Conservation (phyloP, 2,113 vertebrate genomes). For the Rostratula benghalensis region DNA sequence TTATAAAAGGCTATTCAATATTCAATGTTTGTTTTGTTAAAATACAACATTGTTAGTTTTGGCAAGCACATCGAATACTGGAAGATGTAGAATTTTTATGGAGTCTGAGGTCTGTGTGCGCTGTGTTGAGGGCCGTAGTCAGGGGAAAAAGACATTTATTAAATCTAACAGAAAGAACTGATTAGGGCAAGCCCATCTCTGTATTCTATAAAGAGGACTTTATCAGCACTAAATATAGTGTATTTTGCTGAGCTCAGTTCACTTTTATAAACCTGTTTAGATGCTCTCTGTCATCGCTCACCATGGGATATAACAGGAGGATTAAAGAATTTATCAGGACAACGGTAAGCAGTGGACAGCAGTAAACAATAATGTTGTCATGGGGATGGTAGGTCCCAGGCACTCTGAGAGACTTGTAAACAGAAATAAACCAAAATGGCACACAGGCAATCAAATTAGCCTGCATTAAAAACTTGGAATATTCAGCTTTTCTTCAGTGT, state of each 20-base stretch:
- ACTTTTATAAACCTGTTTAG: not conserved
- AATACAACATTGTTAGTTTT: not conserved
- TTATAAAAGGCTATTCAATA: not conserved
- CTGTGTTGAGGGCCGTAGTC: not conserved
- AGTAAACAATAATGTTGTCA: not conserved
- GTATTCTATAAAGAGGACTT: not conserved
- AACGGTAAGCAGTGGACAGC: not conserved
- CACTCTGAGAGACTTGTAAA: not conserved
- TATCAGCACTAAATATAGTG: not conserved
- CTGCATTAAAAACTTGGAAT: not conserved
- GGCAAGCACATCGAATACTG: not conserved
- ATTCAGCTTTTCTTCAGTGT: conserved; percentile 18
- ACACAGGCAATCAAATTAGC: not conserved
- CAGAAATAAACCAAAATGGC: not conserved
- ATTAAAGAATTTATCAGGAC: not conserved
- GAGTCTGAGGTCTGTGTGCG: not conserved
- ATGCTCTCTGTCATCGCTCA: not conserved
- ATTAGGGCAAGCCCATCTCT: not conserved
- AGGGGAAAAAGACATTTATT: not conserved
- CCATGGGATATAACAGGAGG: not conserved
- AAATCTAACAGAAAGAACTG: not conserved
- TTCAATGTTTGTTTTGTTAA: not conserved
- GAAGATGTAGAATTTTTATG: not conserved
- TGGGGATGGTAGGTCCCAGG: not conserved
- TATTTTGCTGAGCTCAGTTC: not conserved